phyloP scores from a whole-genome alignment of 2,888 invertebrate genomes.

The Bedellia somnulentella region DNA sequence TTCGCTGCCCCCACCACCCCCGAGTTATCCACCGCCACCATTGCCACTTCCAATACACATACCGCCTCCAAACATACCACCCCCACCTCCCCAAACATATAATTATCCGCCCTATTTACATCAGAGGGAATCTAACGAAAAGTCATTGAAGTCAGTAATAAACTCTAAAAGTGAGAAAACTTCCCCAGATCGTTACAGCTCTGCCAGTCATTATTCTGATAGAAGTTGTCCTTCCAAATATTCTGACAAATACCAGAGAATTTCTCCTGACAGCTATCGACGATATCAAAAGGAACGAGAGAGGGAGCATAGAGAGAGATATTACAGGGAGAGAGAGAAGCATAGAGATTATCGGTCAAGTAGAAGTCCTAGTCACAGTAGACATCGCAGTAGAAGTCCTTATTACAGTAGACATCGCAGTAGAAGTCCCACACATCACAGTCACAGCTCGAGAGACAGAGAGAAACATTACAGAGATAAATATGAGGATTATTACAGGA shows the following conservation, averaged over 20 bases:
- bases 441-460: no score
- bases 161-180: no score
- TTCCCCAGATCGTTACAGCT: conserved; percentile 15
- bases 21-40: conserved; percentile 10
- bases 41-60: conserved; percentile 8
- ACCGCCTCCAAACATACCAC: conserved; percentile 3
- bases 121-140: no score
- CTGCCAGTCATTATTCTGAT: conserved; percentile 11
- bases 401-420: neutral
- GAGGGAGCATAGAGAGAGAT: conserved; percentile 14
- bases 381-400: conserved; percentile 15
- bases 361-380: conserved; percentile 19
- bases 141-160: no score
- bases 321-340: conserved; percentile 13
- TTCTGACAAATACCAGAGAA: conserved; percentile 7
- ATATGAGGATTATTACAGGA: no score
- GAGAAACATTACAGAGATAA: conserved; percentile 6
- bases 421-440: neutral
- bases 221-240: conserved; percentile 13
- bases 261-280: conserved; percentile 15
- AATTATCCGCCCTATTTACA: no score
- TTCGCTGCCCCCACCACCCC: neutral
- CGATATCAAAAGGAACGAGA: conserved; percentile 15
- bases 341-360: conserved; percentile 8
- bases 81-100: neutral